Conservation (phyloP, 35 echinoderm and acorn worm genomes). For the Amphiura filiformis region DNA sequence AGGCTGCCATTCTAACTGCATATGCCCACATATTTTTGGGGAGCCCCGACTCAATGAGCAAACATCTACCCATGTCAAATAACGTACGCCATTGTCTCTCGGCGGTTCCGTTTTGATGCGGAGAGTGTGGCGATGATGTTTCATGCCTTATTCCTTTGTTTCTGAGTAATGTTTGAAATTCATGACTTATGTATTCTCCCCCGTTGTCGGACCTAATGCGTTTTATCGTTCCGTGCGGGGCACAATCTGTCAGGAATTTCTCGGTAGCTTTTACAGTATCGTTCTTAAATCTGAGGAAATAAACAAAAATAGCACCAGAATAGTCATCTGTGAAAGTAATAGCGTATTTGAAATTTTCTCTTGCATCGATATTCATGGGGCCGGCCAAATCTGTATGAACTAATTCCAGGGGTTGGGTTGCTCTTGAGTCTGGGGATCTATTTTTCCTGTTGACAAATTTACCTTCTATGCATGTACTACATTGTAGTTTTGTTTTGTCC, state of each 20-base stretch:
- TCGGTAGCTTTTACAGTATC: constrained; percentile 32
- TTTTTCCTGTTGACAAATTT: constrained; percentile 52
- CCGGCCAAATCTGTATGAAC: constrained; percentile 41
- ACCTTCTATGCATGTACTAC: constrained; percentile 34
- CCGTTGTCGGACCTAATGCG: constrained; percentile 32
- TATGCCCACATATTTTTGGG: constrained; percentile 15
- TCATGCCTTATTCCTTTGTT: constrained; percentile 38
- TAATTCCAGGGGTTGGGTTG: constrained; percentile 4
- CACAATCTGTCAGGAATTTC: too few relatives aligned
- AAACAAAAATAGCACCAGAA: constrained; percentile 31
- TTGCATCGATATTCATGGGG: constrained; percentile 19
- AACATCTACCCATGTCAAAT: constrained; percentile 50
- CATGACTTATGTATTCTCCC: not conserved
- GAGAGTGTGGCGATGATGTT: constrained; percentile 37
- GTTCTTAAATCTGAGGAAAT: constrained; percentile 42
- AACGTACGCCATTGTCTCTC: constrained; percentile 39
- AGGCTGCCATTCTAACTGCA: constrained; percentile 16
- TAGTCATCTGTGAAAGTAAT: constrained; percentile 45
- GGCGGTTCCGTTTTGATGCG: constrained; percentile 49
- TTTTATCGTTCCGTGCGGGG: constrained; percentile 4
- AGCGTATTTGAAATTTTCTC: constrained; percentile 49
- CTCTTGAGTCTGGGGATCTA: constrained; percentile 30
- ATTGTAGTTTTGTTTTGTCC: constrained; percentile 19
- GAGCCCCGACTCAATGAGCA: constrained; percentile 27
- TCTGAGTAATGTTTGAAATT: constrained; percentile 28